Evolutionary conservation across 2,113 vertebrate genomes (phyloP).

Genomic region (Copsychus sechellarum): DNA sequence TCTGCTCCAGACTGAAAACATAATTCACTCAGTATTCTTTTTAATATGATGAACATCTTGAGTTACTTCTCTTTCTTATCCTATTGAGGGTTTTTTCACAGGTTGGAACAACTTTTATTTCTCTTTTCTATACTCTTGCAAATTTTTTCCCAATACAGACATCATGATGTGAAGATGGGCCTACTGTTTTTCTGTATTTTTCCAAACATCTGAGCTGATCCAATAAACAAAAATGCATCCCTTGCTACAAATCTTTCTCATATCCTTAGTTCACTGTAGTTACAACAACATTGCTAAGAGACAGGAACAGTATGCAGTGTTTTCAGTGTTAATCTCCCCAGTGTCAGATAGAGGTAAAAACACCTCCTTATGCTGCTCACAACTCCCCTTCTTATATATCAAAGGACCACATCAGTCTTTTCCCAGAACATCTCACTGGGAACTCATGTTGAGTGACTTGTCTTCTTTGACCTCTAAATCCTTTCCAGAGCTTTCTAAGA

Average conservation of each 20-base stretch:
- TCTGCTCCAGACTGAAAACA: background rate
- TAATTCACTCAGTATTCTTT: background rate
- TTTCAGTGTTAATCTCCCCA: conserved; percentile 45
- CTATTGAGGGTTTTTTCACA: background rate
- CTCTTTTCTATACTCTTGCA: background rate
- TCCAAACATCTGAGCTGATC: background rate
- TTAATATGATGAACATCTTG: background rate
- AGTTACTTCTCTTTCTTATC: background rate
- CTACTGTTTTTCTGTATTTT: background rate
- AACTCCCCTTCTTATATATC: conserved; percentile 68
- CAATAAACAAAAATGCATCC: background rate
- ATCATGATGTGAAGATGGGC: background rate
- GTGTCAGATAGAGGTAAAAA: conserved; percentile 57
- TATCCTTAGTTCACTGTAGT: background rate
- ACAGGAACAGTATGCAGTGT: conserved; percentile 24
- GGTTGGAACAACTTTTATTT: background rate
- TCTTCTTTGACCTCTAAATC: conserved; percentile 69
- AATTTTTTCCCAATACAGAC: background rate
- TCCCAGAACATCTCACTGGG: conserved; percentile 62
- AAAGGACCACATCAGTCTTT: conserved; percentile 66
- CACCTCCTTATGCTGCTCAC: conserved; percentile 56
- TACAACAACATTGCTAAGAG: conserved; percentile 40
- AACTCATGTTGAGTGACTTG: conserved; percentile 66
- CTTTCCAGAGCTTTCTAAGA: conserved; percentile 64
- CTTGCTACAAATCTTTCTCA: background rate